Evolutionary conservation across 2,113 vertebrate species (phyloP), one percentile per base, ranked within the genome.

Genomic region (Poecilia latipinna): DNA sequence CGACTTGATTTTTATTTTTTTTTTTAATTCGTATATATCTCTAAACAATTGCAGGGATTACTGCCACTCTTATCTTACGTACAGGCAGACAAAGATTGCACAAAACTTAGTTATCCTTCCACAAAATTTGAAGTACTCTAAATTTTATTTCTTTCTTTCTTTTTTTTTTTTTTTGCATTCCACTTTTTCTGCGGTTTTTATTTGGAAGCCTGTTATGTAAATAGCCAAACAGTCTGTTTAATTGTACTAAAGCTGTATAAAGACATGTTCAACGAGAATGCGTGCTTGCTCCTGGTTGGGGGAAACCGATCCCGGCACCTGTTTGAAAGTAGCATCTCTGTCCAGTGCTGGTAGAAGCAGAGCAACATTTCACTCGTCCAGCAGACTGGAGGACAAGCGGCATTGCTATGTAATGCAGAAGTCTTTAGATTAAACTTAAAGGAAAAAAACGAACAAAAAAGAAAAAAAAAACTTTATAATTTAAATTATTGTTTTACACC

Each of bases 81-180:
- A 80, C 86, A 92, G 96, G 96, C 96, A 96, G 96, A 93, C 91
- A 83, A 94, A 96, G 97, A 95, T 98, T 97, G 96, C 97, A 98
- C 96, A 97, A 91, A 94, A 90, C 94, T 92, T 86, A 81, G 42
- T 35, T 37, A 92, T 92, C 82, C 86, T 94, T 94, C 93, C 93
- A 94, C 89, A 73, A 67, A 95, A 94, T 93, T 94, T 89, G 88
- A 93, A 92, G 94, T 92, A 84, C 81, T 86, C 85, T 86, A 82
- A 93, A 84, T 90, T 89, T 91, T 90, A 70, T 95, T 63, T 67
- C 95, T 95, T 91, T 89, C 82, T 85, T 93, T 64, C 93, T 84
- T 90, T 89, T 91, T 90, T 72, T 95, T 63, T 44, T 95, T 95
- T 91, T 96, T 91, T 90, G 95, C 95, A 95, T 96, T 96, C 95